Percentiles rank a stretch among this genome's conserved stretches.
These are phyloP conservation scores for Poecilia picta DNA, from an alignment of 2,797 vertebrate genomes.

Conservation along the genomic window DNA sequence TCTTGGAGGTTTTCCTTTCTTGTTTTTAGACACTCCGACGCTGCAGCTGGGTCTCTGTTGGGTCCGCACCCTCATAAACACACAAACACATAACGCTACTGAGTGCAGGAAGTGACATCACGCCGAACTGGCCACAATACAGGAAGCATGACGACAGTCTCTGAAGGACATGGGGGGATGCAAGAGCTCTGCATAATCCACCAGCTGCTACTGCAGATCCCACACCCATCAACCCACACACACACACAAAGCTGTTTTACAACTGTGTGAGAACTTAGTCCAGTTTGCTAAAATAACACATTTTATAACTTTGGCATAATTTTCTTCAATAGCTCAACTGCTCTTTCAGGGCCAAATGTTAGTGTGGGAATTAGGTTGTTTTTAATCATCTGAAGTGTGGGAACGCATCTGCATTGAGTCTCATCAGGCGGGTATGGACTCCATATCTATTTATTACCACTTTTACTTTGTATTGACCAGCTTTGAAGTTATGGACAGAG, in stretches of 20 bases:
- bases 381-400: conserved; percentile 25
- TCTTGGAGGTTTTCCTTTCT: conserved; percentile 26
- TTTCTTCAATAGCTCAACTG: conserved; percentile 16
- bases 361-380: conserved; percentile 8
- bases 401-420: conserved; percentile 4
- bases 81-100: conserved; percentile 31
- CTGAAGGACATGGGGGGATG: conserved; percentile 68
- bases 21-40: conserved; percentile 33
- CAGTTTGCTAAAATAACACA: conserved; percentile 40
- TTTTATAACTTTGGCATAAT: conserved; percentile 26
- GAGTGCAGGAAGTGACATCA: conserved; percentile 81
- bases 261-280: conserved; percentile 3
- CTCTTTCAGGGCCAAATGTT: conserved; percentile 14
- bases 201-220: conserved; percentile 59
- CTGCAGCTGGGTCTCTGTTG: conserved; percentile 69
- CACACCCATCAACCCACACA: conserved; percentile 37
- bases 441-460: background rate
- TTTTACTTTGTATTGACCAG: background rate
- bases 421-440: background rate
- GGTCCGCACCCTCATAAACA: conserved; percentile 57
- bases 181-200: conserved; percentile 52
- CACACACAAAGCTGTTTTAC: conserved; percentile 7
- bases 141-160: conserved; percentile 75
- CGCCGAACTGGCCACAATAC: conserved; percentile 66
- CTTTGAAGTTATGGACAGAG: background rate